phyloP scores from a whole-genome alignment of 2,888 invertebrate genomes.

The Imbricaverruca yamaguchii region DNA sequence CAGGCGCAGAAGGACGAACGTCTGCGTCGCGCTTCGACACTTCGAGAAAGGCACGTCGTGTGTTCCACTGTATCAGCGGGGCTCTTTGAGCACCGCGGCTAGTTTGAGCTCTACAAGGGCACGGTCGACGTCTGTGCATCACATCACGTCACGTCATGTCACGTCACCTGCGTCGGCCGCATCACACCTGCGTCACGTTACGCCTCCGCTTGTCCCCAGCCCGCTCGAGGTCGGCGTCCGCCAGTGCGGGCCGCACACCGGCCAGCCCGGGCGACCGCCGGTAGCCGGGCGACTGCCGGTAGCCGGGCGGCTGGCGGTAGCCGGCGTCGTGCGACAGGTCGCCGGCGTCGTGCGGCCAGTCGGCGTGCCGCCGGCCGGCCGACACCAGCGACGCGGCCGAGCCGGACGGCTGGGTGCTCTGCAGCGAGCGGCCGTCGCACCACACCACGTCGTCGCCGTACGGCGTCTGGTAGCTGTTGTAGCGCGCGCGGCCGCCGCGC shows the following conservation, averaged over 20 bases:
- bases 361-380: neutral
- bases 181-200: constrained; percentile 31
- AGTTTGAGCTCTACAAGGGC: too few relatives aligned
- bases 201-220: constrained; percentile 32
- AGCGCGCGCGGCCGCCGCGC: neutral
- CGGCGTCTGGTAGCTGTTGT: constrained; percentile 25
- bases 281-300: neutral
- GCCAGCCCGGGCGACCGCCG: neutral
- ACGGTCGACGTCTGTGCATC: too few relatives aligned
- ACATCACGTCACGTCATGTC: too few relatives aligned
- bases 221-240: neutral
- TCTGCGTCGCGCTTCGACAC: too few relatives aligned
- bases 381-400: constrained; percentile 30
- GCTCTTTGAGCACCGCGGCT: too few relatives aligned
- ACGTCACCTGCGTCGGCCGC: too few relatives aligned
- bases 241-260: neutral
- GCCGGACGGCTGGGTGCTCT: constrained; percentile 31
- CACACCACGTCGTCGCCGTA: constrained; percentile 23
- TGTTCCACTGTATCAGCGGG: too few relatives aligned
- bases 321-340: too few relatives aligned
- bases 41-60: too few relatives aligned
- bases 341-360: neutral
- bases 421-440: constrained; percentile 29
- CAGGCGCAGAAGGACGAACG: too few relatives aligned
- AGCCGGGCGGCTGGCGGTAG: neutral